Base-by-base conservation (phyloP, 2,797 vertebrate genomes). In the Erithacus rubecula region DNA sequence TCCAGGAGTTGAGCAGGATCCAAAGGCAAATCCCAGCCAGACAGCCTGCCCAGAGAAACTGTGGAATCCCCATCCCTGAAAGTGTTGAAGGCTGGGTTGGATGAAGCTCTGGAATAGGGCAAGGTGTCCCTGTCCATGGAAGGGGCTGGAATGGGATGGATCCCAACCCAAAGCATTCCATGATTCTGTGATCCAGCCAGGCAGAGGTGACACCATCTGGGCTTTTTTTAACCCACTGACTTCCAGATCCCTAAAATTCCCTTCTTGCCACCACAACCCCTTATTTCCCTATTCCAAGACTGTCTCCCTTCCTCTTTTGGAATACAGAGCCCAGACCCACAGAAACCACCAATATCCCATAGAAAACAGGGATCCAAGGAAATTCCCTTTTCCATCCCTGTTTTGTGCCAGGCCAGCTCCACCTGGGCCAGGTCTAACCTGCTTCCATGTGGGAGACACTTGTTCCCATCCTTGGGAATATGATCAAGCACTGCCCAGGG, bases 181-280 rank as follows among this genome's bases (percentile, higher is more conserved):
- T n/a, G 51, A 16, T 37, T 30, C 21, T 13, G 11, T 39, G 9
- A 27, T 52, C 24, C 3, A 3, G 32, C 34, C 26, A 5, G 4
- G 13, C 13, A 55, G 63, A 85, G 29, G 12, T 52, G 44, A 30
- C 34, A 32, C 10, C 53, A 37, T 5, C 8, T 29, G 32, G 47
- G 9, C 10, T 63, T 47, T n/a, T 36, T 23, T 41, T 0, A 0
- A 52, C 8, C 17, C 27, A 47, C 2, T 22, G 36, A 80, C 12
- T 17, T 67, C 15, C 44, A 49, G 37, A 14, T 15, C 6, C 9
- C 9, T 41, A 9, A 59, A 78, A 89, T 6, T 4, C 16, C 18
- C 20, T 26, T 63, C 39, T 49, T 22, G 23, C 10, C 34, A 34
- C 24, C 55, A 15, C 11, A 34, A 34, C 22, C 17, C 9, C 14